Conservation (phyloP, 1,140 invertebrate species). For the Grapholita molesta region DNA sequence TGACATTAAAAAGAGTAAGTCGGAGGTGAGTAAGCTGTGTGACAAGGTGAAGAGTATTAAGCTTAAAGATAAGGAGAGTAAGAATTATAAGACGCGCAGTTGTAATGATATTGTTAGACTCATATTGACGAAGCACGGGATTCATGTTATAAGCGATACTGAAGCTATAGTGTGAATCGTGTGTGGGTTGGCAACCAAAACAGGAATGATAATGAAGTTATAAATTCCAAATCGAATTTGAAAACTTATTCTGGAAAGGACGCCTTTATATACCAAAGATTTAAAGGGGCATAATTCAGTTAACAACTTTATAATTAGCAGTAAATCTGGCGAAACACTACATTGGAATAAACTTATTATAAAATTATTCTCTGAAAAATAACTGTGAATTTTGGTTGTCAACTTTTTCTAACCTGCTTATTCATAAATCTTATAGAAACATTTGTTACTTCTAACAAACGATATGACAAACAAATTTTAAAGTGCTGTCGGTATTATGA, state of each 20-base stretch:
- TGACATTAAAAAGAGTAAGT: conserved; percentile 64
- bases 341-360: too few species aligned
- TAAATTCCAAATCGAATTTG: not conserved
- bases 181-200: not conserved
- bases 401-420: too few species aligned
- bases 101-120: conserved; percentile 84
- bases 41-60: conserved; percentile 68
- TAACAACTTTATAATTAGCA: too few species aligned
- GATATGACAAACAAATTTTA: too few species aligned
- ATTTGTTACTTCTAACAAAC: too few species aligned
- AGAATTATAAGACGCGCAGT: conserved; percentile 73
- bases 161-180: conserved; percentile 82
- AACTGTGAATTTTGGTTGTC: not conserved
- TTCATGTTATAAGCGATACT: conserved; percentile 86
- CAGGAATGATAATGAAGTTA: not conserved
- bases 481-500: not conserved
- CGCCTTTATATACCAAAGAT: too few species aligned
- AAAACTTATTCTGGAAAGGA: too few species aligned
- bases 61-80: conserved; percentile 50
- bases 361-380: too few species aligned
- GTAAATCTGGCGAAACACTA: too few species aligned
- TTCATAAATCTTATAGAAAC: too few species aligned
- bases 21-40: conserved; percentile 64
- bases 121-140: conserved; percentile 85
- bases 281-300: too few species aligned